Evolutionary conservation across 2,888 invertebrate species (phyloP).

Genomic region (Latrodectus elegans): DNA sequence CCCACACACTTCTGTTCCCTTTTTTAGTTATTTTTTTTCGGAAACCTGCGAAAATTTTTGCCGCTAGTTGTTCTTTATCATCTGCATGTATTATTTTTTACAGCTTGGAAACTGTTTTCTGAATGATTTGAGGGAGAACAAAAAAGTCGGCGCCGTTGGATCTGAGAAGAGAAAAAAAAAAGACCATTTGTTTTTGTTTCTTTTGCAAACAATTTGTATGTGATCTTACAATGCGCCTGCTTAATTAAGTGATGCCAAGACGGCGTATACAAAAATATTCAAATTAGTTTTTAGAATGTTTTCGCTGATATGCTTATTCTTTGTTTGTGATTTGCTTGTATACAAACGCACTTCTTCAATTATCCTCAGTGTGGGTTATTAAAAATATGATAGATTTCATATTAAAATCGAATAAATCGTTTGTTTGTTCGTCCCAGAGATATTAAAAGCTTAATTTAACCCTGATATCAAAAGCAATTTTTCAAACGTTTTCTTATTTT

Average conservation of each 20-base stretch:
- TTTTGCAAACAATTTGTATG: slow-evolving; percentile 4
- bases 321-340: too few species aligned
- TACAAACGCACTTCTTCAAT: too few species aligned
- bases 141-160: neutral
- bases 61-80: neutral
- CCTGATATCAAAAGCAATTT: too few species aligned
- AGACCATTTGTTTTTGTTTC: slow-evolving; percentile 1
- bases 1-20: neutral
- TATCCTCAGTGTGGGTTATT: too few species aligned
- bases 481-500: too few species aligned
- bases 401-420: too few species aligned
- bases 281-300: too few species aligned
- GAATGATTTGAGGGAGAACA: slow-evolving; percentile 33
- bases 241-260: neutral
- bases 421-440: too few species aligned
- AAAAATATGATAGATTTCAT: too few species aligned
- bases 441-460: too few species aligned
- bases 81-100: neutral
- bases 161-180: neutral
- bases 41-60: neutral
- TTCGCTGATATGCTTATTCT: too few species aligned
- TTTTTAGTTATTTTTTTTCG: neutral
- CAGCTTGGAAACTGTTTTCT: slow-evolving; percentile 21
- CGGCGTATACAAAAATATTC: too few species aligned
- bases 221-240: neutral